Conservation (phyloP, 2,113 vertebrate species). For the Leptodactylus fuscus region DNA sequence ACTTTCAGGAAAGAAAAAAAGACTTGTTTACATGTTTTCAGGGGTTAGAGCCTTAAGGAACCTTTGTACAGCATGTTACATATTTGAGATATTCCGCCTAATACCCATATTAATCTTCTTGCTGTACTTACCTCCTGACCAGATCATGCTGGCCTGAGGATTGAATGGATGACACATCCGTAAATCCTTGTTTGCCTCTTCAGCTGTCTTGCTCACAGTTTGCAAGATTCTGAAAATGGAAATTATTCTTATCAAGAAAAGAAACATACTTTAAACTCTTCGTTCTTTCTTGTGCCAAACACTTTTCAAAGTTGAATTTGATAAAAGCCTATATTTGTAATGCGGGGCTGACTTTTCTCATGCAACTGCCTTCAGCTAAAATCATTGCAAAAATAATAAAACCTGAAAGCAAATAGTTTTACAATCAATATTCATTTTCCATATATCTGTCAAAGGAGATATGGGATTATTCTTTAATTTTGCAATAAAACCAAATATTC, state of each 20-base stretch:
- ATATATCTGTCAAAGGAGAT: constrained; percentile 30
- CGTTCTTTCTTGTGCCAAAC: background rate
- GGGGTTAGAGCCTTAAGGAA: background rate
- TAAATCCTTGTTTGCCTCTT: background rate
- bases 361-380: constrained; percentile 37
- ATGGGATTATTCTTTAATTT: constrained; percentile 15
- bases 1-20: background rate
- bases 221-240: background rate
- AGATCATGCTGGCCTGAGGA: constrained; percentile 5
- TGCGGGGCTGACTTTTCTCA: background rate
- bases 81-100: constrained; percentile 1
- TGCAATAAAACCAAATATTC: constrained; percentile 1
- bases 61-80: background rate
- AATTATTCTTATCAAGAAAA: constrained; percentile 4
- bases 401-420: constrained; percentile 19
- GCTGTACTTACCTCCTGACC: background rate
- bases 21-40: background rate
- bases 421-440: constrained; percentile 44
- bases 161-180: background rate
- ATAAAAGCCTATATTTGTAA: constrained; percentile 23
- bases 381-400: constrained; percentile 51
- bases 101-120: background rate
- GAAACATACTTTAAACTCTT: background rate
- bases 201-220: background rate
- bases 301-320: constrained; percentile 30